phyloP scores from a whole-genome alignment of 2,888 invertebrate genomes.

The Phaonia tiefii region DNA sequence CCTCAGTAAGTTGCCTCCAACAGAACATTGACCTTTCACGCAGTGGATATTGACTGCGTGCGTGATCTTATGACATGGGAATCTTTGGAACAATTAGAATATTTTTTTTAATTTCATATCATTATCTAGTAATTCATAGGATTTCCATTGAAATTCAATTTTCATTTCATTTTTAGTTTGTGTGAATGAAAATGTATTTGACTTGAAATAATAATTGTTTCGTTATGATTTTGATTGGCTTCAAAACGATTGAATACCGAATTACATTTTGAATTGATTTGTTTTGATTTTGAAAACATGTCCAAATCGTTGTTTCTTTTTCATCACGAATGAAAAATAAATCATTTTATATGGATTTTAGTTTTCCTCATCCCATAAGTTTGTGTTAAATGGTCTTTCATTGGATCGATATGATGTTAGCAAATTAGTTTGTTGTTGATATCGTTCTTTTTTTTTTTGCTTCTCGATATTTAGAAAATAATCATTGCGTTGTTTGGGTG shows the following conservation, averaged over 20 bases:
- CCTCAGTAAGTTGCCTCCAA: neutral
- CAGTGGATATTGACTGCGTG: constrained; percentile 35
- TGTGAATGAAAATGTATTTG: constrained; percentile 38
- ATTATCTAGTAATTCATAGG: neutral
- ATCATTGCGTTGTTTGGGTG: constrained; percentile 54
- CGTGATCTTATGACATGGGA: constrained; percentile 37
- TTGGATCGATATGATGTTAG: constrained; percentile 3
- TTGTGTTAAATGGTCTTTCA: constrained; percentile 27
- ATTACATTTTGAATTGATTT: constrained; percentile 59
- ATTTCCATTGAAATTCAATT: neutral
- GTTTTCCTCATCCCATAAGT: neutral
- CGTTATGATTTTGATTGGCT: constrained; percentile 43
- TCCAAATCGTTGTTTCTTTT: constrained; percentile 54
- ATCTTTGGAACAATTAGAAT: constrained; percentile 8
- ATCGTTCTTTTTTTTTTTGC: constrained; percentile 33
- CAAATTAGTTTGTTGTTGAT: neutral
- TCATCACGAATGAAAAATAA: constrained; percentile 16
- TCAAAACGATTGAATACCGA: constrained; percentile 46
- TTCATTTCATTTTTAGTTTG: neutral
- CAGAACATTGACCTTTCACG: constrained; percentile 57
- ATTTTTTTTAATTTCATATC: neutral
- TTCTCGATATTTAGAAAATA: constrained; percentile 51
- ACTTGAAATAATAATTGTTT: constrained; percentile 60
- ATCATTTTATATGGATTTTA: neutral
- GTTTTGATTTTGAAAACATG: constrained; percentile 65